Evolutionary conservation across 2,113 vertebrate genomes (phyloP).

Genomic region (Myrmophylax atrothorax): DNA sequence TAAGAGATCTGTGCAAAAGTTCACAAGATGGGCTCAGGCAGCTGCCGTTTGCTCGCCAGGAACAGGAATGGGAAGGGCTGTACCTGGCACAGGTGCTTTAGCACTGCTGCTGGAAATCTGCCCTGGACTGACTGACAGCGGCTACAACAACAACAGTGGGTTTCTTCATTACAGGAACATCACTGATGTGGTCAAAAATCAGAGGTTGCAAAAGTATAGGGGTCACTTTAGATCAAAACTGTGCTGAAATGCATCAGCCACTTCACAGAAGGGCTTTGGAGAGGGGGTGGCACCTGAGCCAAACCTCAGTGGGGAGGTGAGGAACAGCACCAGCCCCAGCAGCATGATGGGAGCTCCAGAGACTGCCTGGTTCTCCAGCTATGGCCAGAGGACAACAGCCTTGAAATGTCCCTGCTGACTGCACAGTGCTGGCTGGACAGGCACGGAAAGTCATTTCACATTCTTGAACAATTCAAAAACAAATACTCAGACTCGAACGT

Average conservation of each 20-base stretch:
- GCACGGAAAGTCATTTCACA: neutral
- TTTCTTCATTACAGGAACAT: neutral
- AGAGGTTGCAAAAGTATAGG: neutral
- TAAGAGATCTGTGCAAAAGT: conserved; percentile 76
- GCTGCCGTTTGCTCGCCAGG: neutral
- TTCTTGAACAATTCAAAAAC: neutral
- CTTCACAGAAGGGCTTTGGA: neutral
- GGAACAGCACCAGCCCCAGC: neutral
- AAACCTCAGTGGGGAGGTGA: neutral
- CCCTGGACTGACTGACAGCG: neutral
- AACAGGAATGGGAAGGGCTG: neutral
- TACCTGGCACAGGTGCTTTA: neutral
- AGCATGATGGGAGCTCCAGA: neutral
- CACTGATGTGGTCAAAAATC: neutral
- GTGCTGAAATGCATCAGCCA: neutral
- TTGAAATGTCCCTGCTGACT: neutral
- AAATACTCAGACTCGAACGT: neutral
- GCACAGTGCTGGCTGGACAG: neutral
- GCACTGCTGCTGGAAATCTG: neutral
- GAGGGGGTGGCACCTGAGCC: neutral
- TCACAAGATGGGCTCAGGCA: conserved; percentile 64
- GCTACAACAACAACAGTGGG: neutral
- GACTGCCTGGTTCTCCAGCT: neutral
- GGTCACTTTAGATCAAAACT: neutral
- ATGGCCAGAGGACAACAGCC: neutral